Evolutionary conservation across 2,797 vertebrate species (phyloP).

Genomic region (Cyprinodon diabolis): DNA sequence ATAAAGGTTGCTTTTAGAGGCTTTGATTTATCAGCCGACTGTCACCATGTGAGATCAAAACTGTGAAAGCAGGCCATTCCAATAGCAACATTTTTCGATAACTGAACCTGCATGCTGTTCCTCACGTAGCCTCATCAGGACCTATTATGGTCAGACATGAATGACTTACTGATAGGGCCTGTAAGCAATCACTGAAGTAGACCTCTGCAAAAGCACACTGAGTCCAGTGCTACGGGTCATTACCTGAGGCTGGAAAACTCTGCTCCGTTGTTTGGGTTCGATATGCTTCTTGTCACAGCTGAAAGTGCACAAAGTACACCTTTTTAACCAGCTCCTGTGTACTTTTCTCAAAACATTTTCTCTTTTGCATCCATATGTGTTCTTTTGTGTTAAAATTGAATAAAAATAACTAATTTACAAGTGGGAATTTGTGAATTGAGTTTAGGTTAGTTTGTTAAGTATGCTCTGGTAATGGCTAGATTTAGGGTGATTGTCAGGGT

Average conservation of each 20-base stretch:
- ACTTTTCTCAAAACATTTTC: not conserved
- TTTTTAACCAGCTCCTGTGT: conserved; percentile 7
- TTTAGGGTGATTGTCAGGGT: no score
- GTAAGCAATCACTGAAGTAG: conserved; percentile 28
- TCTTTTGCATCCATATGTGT: not conserved
- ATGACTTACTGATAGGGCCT: conserved; percentile 15
- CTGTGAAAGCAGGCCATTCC: conserved; percentile 11
- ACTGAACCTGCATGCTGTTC: conserved; percentile 50
- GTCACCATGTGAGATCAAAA: conserved; percentile 34
- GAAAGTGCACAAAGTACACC: conserved; percentile 9
- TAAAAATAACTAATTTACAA: not conserved
- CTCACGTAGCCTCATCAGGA: conserved; percentile 61
- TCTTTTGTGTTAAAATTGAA: not conserved
- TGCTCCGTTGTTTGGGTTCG: conserved; percentile 28
- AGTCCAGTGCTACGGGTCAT: conserved; percentile 34
- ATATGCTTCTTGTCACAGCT: conserved; percentile 34
- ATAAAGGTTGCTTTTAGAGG: conserved; percentile 17
- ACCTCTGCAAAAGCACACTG: not conserved
- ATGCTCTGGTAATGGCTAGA: no score
- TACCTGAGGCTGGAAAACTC: conserved; percentile 29
- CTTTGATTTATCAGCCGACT: conserved; percentile 11
- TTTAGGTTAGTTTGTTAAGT: no score
- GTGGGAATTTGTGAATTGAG: no score
- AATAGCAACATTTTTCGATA: conserved; percentile 37
- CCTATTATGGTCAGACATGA: conserved; percentile 41